Evolutionary conservation across 2,888 invertebrate genomes (phyloP), one percentile per base, ranked within the genome.

Genomic region (Chydorus sphaericus): DNA sequence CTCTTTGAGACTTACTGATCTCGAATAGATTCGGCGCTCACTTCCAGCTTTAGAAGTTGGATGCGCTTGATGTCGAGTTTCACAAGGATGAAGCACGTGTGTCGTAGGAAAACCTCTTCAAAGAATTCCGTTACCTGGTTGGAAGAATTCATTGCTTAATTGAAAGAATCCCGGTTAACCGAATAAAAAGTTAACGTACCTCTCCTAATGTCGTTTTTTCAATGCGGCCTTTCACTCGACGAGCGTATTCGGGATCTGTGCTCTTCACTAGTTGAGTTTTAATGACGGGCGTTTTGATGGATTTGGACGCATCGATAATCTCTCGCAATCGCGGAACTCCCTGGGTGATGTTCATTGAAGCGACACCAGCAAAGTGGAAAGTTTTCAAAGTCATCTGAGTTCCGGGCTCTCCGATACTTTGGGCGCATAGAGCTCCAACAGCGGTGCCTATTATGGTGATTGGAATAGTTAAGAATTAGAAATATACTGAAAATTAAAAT

Each of bases 351-450:
- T 94, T 99, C 98, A 98, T 98, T 23, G 94, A 93, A 3, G 98
- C 98, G 1, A 99, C 97, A 62, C 98, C 98, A 62, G 98, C 97
- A 76, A 98, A 99, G 72, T 99, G 98, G 73, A 99, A 99, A 14
- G 98, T 98, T 73, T 98, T 99, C 53, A 99, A 71, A 0, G 98
- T 99, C 98, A 98, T 98, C 70, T 98, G 97, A 0, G 98, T 98
- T 30, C 96, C 96, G 0, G 98, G 98, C 70, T 99, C 98, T 29
- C 98, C 98, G 60, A 99, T 97, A 76, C 94, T 94, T 76, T 93
- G 86, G 0, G 96, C 97, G 3, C 94, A 93, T 29, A 99, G 76
- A 2, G 97, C 98, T 1, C 98, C 98, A 0, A 98, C 97, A 0
- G 97, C 96, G 0, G 96, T 97, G 8, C 92, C 79, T 69, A 66